phyloP scores from a whole-genome alignment of 2,888 invertebrate genomes.

The Pollenia labialis region DNA sequence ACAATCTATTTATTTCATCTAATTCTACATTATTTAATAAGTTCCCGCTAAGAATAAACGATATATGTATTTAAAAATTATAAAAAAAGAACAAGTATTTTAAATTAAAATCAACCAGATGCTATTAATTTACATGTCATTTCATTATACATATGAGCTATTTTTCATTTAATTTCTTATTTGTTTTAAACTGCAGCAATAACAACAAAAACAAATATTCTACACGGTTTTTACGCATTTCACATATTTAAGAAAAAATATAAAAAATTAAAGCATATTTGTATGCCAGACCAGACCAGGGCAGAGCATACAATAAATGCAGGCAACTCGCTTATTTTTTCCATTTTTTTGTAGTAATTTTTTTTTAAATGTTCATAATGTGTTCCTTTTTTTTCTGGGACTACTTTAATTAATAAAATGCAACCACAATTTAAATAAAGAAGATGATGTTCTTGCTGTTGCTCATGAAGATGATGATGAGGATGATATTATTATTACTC shows the following conservation, averaged over 20 bases:
- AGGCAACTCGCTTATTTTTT: constrained; percentile 60
- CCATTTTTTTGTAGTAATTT: constrained; percentile 42
- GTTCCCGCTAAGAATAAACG: background rate
- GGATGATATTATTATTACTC: constrained; percentile 68
- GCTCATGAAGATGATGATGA: constrained; percentile 35
- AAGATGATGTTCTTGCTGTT: constrained; percentile 51
- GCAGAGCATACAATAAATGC: constrained; percentile 47
- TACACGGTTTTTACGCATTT: constrained; percentile 65
- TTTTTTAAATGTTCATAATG: constrained; percentile 45
- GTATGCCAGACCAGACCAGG: constrained; percentile 44
- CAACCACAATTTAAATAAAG: constrained; percentile 73
- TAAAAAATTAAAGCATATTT: constrained; percentile 65
- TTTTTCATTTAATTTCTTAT: constrained; percentile 68
- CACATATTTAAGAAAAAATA: constrained; percentile 21
- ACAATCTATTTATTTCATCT: background rate
- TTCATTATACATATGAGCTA: constrained; percentile 65
- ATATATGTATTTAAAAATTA: constrained; percentile 12
- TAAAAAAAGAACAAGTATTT: constrained; percentile 47
- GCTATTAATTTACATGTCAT: constrained; percentile 72
- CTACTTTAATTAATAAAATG: constrained; percentile 73
- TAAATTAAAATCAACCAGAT: constrained; percentile 72
- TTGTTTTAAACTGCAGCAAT: constrained; percentile 54
- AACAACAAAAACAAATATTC: background rate
- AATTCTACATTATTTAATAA: constrained; percentile 10
- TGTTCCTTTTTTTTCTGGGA: constrained; percentile 64